Evolutionary conservation across 2,113 vertebrate species (phyloP), one percentile per base, ranked within the genome.

Genomic region (Marcusenius ussheri): DNA sequence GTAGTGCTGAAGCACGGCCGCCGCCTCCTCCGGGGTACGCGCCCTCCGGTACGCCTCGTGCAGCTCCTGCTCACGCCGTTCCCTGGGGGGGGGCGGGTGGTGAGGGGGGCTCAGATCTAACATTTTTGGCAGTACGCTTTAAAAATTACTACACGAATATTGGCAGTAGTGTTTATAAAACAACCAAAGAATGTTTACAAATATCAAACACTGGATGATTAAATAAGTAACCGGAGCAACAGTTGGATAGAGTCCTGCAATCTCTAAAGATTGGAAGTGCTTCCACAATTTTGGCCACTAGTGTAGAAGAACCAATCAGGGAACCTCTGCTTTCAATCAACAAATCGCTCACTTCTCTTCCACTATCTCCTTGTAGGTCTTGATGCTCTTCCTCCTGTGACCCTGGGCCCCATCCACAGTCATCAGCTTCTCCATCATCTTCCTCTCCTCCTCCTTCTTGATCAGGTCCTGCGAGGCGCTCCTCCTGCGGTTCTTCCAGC

Each of bases 291-390:
- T 62, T 62, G 24, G 56, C 7, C 56, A n/a, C 24, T 62, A 62
- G 56, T n/a, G 24, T 6, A 8, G 24, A 70, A 19, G 62, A 31
- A 42, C 10, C 39, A 45, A 83, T 24, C 39, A 47, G 24, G 84
- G 13, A 21, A 83, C 49, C 7, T 15, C 6, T 56, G 35, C n/a
- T 70, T 27, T 24, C 21, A 50, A 35, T 51, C 66, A 39, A 24
- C 7, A 45, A 45, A n/a, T 45, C 5, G 11, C 88, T 0, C 94
- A 99, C 98, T 99, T 99, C 90, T 99, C 98, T 91, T 99, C 97
- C 56, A 99, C 96, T 0, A 99, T 99, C 94, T 99, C 98, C 94
- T 96, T 96, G 95, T 99, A 99, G 77, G 98, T 99, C 94, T 99
- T 99, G 93, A 99, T 98, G 95, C 97, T 99, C 96, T 98, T 99